Evolutionary conservation across 2,113 vertebrate genomes (phyloP), one percentile per base, ranked within the genome.

Genomic region (Corydoras maculifer): DNA sequence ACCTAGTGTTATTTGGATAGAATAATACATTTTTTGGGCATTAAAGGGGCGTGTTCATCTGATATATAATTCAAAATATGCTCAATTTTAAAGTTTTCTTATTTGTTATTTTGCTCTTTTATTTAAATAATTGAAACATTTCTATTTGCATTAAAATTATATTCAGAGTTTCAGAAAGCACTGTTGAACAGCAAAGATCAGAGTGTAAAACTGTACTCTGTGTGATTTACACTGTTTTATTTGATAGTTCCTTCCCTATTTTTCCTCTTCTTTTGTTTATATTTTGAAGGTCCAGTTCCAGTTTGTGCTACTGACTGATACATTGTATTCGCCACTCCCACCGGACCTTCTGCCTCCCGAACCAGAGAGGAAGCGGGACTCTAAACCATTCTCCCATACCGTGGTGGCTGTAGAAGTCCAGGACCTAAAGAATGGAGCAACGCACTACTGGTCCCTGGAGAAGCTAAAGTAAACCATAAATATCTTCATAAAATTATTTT

Each of bases 401-500:
- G 95, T 99, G 83, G 94, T 99, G 59, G 94, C 96, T 0, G 95
- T 99, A 2, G 97, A 99, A 63, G 94, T 99, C 29, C 96, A 99
- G 82, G 97, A 99, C 80, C 85, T 98, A 66, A 99, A 99, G 88
- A 99, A 99, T 0, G 94, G 96, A 75, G 96, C 95, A 0, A 99
- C 94, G 0, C 96, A 99, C 80, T 98, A 98, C 79, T 99, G 97
- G 97, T 98, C 95, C 78, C 81, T 99, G 60, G 96, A 97, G 65
- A 99, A 99, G 81, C 95, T 99, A 78, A 98, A 91, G 97, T 96
- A 92, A 79, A 90, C 69, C 25, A 3, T 1, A 3, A 7, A 0
- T 1, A 7, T 4, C 12, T 4, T 0, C 61, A 43, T 5, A 8
- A 67, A 25, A 25, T 25, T 25, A 25, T 25, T 25, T 25, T 25